A percentile compares a stretch with the other conserved stretches of the same genome.
These are phyloP conservation scores for Sander lucioperca DNA, from an alignment of 2,113 vertebrate genomes.

Conservation along the genomic window DNA sequence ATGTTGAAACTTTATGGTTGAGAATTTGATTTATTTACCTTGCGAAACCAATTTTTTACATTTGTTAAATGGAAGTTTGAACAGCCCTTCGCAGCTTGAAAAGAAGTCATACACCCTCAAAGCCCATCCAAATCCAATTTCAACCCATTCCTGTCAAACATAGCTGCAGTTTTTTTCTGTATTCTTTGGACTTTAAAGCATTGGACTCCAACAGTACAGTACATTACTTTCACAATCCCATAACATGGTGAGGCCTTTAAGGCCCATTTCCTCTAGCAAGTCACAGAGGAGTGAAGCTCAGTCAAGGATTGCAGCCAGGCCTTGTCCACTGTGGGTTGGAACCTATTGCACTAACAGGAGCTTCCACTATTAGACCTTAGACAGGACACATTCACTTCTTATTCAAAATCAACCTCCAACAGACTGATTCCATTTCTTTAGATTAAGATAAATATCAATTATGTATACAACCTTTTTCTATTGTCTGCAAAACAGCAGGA, in stretches of 20 bases:
- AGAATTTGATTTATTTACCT: slow-evolving; percentile 38
- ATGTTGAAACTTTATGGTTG: slow-evolving; percentile 34
- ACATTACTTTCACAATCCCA: not conserved
- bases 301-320: not conserved
- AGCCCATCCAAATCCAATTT: not conserved
- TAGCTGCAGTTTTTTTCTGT: not conserved
- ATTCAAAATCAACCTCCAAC: not conserved
- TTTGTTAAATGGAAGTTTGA: slow-evolving; percentile 22
- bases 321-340: not conserved
- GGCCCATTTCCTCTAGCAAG: slow-evolving; percentile 14
- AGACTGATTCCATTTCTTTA: not conserved
- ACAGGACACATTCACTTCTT: not conserved
- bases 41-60: slow-evolving; percentile 24
- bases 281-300: not conserved
- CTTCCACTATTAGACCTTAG: not conserved
- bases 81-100: not conserved
- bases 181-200: not conserved
- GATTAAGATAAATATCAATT: not conserved
- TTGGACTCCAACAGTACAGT: not conserved
- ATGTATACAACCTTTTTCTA: not conserved
- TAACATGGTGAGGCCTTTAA: slow-evolving; percentile 7
- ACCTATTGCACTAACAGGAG: not conserved
- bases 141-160: slow-evolving; percentile 14
- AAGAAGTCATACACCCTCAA: not conserved
- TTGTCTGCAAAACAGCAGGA: not conserved